A percentile compares a stretch with the other conserved stretches of the same genome.
Conservation (phyloP, 1,140 invertebrate species). For the Saccostrea echinata region DNA sequence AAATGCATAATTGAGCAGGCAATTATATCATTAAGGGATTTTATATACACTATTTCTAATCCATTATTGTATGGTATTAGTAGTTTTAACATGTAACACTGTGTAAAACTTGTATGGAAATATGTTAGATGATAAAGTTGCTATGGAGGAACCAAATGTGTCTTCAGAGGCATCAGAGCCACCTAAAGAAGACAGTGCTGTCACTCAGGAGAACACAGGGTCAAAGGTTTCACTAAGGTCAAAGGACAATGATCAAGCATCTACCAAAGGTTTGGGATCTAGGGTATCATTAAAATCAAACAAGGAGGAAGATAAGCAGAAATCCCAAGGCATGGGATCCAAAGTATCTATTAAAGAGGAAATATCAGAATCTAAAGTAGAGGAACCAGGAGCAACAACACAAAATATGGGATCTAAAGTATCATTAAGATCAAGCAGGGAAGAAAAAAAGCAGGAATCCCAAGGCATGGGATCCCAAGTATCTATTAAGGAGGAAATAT, state of each 20-base stretch:
- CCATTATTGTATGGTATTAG: neutral
- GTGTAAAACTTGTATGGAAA: neutral
- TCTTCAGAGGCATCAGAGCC: neutral
- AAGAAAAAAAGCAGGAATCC: neutral
- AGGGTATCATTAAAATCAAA: conserved; percentile 22
- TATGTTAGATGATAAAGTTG: neutral
- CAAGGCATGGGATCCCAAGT: conserved; percentile 21
- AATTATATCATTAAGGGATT: too few species aligned
- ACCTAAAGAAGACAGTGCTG: neutral
- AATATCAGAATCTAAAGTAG: neutral
- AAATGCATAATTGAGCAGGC: too few species aligned
- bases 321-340: conserved; percentile 32
- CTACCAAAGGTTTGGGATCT: conserved; percentile 2
- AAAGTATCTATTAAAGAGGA: conserved; percentile 21
- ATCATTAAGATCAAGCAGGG: neutral
- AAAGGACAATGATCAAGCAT: neutral
- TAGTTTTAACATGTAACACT: neutral
- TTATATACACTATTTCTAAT: neutral
- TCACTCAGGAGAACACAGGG: conserved; percentile 18
- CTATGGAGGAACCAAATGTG: neutral
- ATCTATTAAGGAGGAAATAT: conserved; percentile 33
- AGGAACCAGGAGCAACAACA: neutral
- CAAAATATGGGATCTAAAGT: neutral
- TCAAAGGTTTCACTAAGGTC: conserved; percentile 50
- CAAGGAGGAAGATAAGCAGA: neutral